Evolutionary conservation across 2,113 vertebrate genomes (phyloP), one percentile per base, ranked within the genome.

Genomic region (Thamnophis sirtalis): DNA sequence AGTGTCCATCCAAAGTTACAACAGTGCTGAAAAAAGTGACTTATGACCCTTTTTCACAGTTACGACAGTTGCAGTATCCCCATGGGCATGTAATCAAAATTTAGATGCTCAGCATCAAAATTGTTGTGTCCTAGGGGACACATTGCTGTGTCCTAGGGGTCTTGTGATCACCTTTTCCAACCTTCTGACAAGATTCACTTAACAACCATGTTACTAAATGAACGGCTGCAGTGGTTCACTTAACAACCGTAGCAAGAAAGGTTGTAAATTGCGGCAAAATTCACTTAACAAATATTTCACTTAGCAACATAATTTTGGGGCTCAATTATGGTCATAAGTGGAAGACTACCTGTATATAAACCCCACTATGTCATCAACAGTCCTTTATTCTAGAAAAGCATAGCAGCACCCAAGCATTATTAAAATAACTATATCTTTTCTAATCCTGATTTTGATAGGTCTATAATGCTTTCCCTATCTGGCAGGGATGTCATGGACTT

Each of bases 391-490:
- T 55, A 49, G 80, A 91, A 91, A 4, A 73, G 22, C 4, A 19
- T 96, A 95, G 95, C 93, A 94, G 95, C 92, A 93, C 87, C 90
- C 88, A 53, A 93, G 92, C 95, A 93, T 92, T 96, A 94, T 96
- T 60, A 51, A 4, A 93, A 95, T 95, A 95, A 95, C 96, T 95
- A 94, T 95, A 95, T 95, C 95, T 96, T 86, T 96, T 97, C 96
- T 94, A 96, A 97, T 93, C 96, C 91, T 68, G 91, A 92, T 95
- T 96, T 95, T 94, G 96, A 93, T 95, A 95, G 94, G 93, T 93
- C 92, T 95, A 90, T n/a, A 94, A 94, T 95, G 95, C 95, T 95
- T 96, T 95, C 95, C 94, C 95, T 97, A 96, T 95, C 96, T 96
- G 92, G 94, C 89, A 92, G 95, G 95, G 94, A 91, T 94, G 95